phyloP scores from a whole-genome alignment of 37 sponge, comb jelly and placozoan genomes.

The Halichondria panicea region DNA sequence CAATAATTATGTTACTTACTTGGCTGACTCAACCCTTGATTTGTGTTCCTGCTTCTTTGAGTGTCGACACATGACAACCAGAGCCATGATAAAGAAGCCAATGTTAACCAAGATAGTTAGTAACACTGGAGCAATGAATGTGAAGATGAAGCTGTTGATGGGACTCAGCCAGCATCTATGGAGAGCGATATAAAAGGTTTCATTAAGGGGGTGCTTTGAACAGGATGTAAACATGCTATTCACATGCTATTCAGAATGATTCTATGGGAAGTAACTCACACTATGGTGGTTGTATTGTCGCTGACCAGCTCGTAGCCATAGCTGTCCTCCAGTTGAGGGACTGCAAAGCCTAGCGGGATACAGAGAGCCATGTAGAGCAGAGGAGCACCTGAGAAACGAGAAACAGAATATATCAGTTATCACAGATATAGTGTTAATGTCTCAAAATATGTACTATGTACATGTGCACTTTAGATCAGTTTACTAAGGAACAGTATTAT shows the following conservation, averaged over 20 bases:
- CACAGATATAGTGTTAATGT: no score
- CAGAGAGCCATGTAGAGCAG: slow-evolving; percentile 24
- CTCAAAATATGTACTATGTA: no score
- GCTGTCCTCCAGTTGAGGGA: neutral
- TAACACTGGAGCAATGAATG: slow-evolving; percentile 61
- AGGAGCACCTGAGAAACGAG: neutral
- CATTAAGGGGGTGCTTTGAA: no score
- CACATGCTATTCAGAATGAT: no score
- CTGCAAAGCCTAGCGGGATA: slow-evolving; percentile 24
- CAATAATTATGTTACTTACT: no score
- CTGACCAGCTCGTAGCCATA: slow-evolving; percentile 14
- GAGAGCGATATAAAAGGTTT: neutral
- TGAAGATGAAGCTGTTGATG: slow-evolving; percentile 42
- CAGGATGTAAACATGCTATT: no score
- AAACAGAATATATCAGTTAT: no score
- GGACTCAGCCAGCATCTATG: slow-evolving; percentile 52
- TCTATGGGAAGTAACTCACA: no score
- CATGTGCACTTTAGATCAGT: no score
- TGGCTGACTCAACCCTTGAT: neutral
- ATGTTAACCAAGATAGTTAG: slow-evolving; percentile 51
- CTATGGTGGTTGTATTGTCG: no score
- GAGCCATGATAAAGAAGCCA: slow-evolving; percentile 53
- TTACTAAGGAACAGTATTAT: no score
- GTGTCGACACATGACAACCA: slow-evolving; percentile 43
- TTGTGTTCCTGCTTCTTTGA: slow-evolving; percentile 1